Evolutionary conservation across 2,888 invertebrate species (phyloP).

Genomic region (Eulithis prunata): DNA sequence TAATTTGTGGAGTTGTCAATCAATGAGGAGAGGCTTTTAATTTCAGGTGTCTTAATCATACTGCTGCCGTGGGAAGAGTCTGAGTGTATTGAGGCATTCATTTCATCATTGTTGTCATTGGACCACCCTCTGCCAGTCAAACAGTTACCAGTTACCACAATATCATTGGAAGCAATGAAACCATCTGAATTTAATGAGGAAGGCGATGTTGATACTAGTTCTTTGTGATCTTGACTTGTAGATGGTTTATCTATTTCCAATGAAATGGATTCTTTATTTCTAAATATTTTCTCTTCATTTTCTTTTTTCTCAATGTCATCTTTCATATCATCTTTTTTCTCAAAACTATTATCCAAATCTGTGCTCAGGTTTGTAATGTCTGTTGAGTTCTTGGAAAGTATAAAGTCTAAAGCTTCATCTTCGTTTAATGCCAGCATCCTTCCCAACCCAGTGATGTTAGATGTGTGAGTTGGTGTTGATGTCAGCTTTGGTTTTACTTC

Average conservation of each 20-base stretch:
- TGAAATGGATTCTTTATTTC: constrained; percentile 36
- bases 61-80: constrained; percentile 81
- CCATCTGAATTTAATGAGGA: constrained; percentile 67
- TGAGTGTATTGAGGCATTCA: constrained; percentile 78
- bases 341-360: constrained; percentile 38
- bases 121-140: constrained; percentile 86
- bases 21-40: constrained; percentile 76
- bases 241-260: constrained; percentile 62
- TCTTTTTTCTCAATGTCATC: constrained; percentile 37
- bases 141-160: constrained; percentile 85
- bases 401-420: constrained; percentile 89
- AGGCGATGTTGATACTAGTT: constrained; percentile 55
- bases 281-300: constrained; percentile 22
- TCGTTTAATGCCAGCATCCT: constrained; percentile 85
- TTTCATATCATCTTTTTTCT: constrained; percentile 39
- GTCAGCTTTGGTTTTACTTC: constrained; percentile 72
- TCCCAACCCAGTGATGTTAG: constrained; percentile 73
- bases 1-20: constrained; percentile 68
- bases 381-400: constrained; percentile 82
- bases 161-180: constrained; percentile 63
- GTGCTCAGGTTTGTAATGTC: constrained; percentile 48
- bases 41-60: constrained; percentile 78
- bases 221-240: constrained; percentile 61
- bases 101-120: constrained; percentile 85
- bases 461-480: constrained; percentile 64